Evolutionary conservation across 2,888 invertebrate species (phyloP).

Genomic region (Scaptomyza tumidula): DNA sequence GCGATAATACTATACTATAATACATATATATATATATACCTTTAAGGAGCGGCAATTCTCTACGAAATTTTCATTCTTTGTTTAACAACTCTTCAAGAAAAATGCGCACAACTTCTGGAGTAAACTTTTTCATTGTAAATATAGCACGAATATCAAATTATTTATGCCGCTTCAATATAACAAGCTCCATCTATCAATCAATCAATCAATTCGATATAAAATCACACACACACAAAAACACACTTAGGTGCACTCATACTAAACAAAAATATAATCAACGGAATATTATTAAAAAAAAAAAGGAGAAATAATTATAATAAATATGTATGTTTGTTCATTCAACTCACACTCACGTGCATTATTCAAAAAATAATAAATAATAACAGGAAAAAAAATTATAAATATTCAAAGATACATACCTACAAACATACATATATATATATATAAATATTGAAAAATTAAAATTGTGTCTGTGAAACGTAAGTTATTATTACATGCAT

Average conservation of each 20-base stretch:
- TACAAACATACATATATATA: conserved; percentile 42
- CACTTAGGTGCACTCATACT: conserved; percentile 49
- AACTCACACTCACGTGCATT: conserved; percentile 35
- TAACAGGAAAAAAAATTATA: background rate
- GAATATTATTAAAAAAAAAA: conserved; percentile 34
- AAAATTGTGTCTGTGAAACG: conserved; percentile 75
- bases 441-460: conserved; percentile 32
- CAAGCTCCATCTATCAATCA: conserved; percentile 23
- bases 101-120: conserved; percentile 69
- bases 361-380: conserved; percentile 57
- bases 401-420: conserved; percentile 40
- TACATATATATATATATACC: conserved; percentile 13
- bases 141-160: conserved; percentile 35
- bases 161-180: conserved; percentile 33
- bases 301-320: conserved; percentile 22
- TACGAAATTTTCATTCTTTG: conserved; percentile 6
- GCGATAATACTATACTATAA: conserved; percentile 24
- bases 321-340: conserved; percentile 68
- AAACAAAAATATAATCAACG: conserved; percentile 49
- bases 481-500: conserved; percentile 64
- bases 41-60: conserved; percentile 27
- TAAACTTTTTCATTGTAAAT: conserved; percentile 60
- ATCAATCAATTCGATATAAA: conserved; percentile 8
- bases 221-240: conserved; percentile 5
- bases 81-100: conserved; percentile 26